Percentiles rank a stretch among this genome's conserved stretches.
Evolutionary conservation across 2,113 vertebrate genomes (phyloP).

Genomic region (Hyla sarda): DNA sequence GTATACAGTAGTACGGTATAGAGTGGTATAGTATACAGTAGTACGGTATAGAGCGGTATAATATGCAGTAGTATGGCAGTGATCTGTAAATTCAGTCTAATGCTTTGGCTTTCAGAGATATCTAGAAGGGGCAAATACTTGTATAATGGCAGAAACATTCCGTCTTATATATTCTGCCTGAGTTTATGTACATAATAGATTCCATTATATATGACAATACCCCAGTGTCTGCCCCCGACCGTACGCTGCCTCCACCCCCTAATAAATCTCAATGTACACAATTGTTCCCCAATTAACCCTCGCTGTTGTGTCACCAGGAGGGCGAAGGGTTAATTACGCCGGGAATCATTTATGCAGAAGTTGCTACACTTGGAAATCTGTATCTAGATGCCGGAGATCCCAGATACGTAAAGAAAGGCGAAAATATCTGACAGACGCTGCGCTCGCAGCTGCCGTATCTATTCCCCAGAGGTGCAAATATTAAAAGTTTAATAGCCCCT

Average conservation of each 20-base stretch:
- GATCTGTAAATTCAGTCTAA: too few species aligned
- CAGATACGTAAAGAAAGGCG: not conserved
- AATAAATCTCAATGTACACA: not conserved
- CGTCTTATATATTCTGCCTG: too few species aligned
- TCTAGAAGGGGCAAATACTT: too few species aligned
- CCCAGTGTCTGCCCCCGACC: too few species aligned
- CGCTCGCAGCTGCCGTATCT: not conserved
- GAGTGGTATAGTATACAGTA: too few species aligned
- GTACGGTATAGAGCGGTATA: too few species aligned
- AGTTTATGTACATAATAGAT: too few species aligned
- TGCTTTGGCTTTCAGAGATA: too few species aligned
- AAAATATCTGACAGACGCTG: not conserved
- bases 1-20: too few species aligned
- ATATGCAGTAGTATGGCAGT: too few species aligned
- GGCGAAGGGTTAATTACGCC: not conserved
- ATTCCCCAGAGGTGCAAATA: conserved; percentile 5
- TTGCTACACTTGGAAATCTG: not conserved
- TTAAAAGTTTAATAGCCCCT: conserved; percentile 1
- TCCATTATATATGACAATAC: too few species aligned
- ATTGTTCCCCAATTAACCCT: conserved; percentile 2
- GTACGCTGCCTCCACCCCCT: not conserved
- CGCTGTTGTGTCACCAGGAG: not conserved
- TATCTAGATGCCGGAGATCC: not conserved
- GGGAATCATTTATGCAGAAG: not conserved
- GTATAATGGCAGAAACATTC: too few species aligned